Conservation (phyloP, 2,797 vertebrate species). For the Acanthopagrus latus region DNA sequence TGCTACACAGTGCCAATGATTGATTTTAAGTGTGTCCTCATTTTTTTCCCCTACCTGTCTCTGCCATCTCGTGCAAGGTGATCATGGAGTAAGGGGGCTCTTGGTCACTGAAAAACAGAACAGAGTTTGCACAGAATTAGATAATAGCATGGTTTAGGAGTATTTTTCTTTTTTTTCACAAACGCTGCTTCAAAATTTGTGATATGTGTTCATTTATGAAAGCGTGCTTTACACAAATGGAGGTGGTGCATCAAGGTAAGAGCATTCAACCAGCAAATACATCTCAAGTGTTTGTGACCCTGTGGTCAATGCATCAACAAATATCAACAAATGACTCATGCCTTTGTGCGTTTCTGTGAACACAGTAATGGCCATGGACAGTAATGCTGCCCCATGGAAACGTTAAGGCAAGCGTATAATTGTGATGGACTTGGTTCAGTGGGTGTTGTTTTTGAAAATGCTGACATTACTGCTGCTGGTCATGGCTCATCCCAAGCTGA, state of each 20-base stretch:
- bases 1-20: background rate
- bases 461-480: slow-evolving; percentile 7
- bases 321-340: slow-evolving; percentile 29
- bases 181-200: background rate
- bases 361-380: slow-evolving; percentile 13
- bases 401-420: slow-evolving; percentile 2
- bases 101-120: slow-evolving; percentile 94
- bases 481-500: background rate
- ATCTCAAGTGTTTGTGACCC: slow-evolving; percentile 8
- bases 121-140: slow-evolving; percentile 6
- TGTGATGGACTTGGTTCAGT: slow-evolving; percentile 31
- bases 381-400: slow-evolving; percentile 6
- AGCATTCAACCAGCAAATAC: slow-evolving; percentile 9
- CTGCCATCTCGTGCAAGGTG: slow-evolving; percentile 99
- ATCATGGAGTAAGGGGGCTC: slow-evolving; percentile 99
- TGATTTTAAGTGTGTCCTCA: background rate
- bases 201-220: background rate
- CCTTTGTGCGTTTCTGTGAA: slow-evolving; percentile 9
- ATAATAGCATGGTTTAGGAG: background rate
- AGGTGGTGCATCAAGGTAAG: background rate
- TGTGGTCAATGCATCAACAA: slow-evolving; percentile 16
- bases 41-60: slow-evolving; percentile 91
- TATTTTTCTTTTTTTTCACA: background rate
- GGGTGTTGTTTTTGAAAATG: slow-evolving; percentile 15
- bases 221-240: slow-evolving; percentile 2